Evolutionary conservation across 2,888 invertebrate species (phyloP), one percentile per base, ranked within the genome.

Genomic region (Lasioglossum figueresi): DNA sequence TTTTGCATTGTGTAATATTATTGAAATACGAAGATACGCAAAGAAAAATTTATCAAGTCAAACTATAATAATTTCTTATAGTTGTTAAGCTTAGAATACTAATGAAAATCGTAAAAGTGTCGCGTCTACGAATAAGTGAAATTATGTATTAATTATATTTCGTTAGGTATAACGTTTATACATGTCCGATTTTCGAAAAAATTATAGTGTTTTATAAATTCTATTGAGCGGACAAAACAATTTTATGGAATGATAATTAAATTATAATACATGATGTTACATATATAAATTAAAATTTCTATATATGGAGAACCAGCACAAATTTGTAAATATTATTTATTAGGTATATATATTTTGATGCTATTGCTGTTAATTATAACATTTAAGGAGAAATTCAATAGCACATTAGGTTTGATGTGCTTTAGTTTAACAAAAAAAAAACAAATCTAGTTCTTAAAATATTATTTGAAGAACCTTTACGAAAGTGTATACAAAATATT

Each of bases 291-390:
- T 82, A 71, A 82, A 82, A 81, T 80, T 81, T 85, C 59, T 66
- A 81, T 66, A 81, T 79, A 81, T 79, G 78, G 63, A 74, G 31
- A 88, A 82, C 27, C 80, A 86, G 86, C 90, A 90, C 87, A 89
- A 89, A 87, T 78, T 80, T 90, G 78, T 91, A 84, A 79, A 82
- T 87, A 82, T 87, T 79, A 88, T 77, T 88, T 86, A 80, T 82
- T 83, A 73, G 79, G 72, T 77, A 86, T 85, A 86, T 82, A 86
- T 85, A 86, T 82, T 88, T 87, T 80, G 48, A 87, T 76, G 52
- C 83, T 79, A 82, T 82, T 66, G 70, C 52, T 72, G 76, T 75
- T 83, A 56, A 82, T 82, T 68, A 45, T 88, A 81, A 56, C 37
- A 70, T 73, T 68, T 83, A 74, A 85, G 73, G 52, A n/a, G 56